These are phyloP conservation scores for Nycteola revayana DNA, from an alignment of 2,888 invertebrate species.

Conservation along the genomic window DNA sequence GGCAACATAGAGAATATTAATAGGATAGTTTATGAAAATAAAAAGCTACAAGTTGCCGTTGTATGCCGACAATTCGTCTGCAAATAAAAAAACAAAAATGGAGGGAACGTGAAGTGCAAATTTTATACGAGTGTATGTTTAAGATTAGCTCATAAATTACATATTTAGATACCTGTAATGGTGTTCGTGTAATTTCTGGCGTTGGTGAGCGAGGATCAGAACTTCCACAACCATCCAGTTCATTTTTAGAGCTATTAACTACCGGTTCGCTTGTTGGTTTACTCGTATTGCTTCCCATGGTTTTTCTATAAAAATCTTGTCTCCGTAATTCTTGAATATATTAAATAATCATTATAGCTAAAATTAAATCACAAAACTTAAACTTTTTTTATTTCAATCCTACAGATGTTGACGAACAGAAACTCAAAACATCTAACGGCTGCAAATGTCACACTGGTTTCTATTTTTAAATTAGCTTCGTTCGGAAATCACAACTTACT, in stretches of 20 bases:
- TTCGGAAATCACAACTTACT: too few relatives aligned
- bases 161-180: conserved; percentile 82
- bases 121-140: too few relatives aligned
- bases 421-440: conserved; percentile 67
- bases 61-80: background rate
- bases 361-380: conserved; percentile 3
- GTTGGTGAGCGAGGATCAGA: conserved; percentile 84
- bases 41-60: background rate
- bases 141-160: background rate
- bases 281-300: conserved; percentile 72
- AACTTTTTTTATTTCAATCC: conserved; percentile 17
- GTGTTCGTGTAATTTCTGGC: conserved; percentile 81
- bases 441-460: conserved; percentile 49
- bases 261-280: conserved; percentile 53
- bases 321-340: background rate
- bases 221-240: conserved; percentile 47
- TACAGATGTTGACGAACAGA: conserved; percentile 19
- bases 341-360: conserved; percentile 23
- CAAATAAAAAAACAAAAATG: conserved; percentile 14
- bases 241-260: conserved; percentile 47
- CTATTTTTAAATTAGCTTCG: conserved; percentile 50
- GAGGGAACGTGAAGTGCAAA: conserved; percentile 24
- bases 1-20: background rate
- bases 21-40: too few relatives aligned
- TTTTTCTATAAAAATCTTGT: conserved; percentile 16